These are phyloP conservation scores for Dolichotis patagonum DNA, from an alignment of 2,113 vertebrate genomes.

Conservation along the genomic window DNA sequence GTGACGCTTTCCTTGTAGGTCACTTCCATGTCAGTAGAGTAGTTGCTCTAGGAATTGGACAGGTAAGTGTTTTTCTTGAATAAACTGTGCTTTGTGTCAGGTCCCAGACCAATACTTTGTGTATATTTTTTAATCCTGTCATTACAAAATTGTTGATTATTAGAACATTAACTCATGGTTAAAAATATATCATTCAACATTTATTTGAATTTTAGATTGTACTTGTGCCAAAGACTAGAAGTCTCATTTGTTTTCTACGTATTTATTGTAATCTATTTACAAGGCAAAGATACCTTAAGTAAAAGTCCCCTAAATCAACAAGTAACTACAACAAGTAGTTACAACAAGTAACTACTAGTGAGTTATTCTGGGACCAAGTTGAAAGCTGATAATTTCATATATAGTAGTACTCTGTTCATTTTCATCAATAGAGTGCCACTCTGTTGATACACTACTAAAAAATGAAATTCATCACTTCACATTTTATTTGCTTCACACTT, in stretches of 20 bases:
- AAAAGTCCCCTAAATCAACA: not conserved
- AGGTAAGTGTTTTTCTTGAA: not conserved
- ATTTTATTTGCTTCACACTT: constrained; percentile 10
- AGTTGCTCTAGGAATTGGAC: not conserved
- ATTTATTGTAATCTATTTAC: not conserved
- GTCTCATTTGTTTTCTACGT: not conserved
- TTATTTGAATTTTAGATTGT: not conserved
- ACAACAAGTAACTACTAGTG: not conserved
- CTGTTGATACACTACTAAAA: not conserved
- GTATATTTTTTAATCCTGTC: not conserved
- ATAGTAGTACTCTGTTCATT: not conserved
- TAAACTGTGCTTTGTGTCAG: not conserved
- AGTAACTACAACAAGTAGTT: no score
- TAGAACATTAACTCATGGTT: not conserved
- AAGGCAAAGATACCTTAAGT: not conserved
- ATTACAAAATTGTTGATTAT: not conserved
- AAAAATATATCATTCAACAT: not conserved
- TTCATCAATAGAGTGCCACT: not conserved
- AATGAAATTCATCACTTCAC: not conserved
- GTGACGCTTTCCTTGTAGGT: not conserved
- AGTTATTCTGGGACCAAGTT: not conserved
- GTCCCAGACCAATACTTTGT: not conserved
- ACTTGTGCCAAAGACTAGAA: not conserved
- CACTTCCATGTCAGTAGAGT: not conserved
- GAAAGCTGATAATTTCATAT: not conserved